Percentiles rank a stretch among this genome's conserved stretches.
Conservation (phyloP, 2,113 vertebrate species). For the Gila orcuttii region DNA sequence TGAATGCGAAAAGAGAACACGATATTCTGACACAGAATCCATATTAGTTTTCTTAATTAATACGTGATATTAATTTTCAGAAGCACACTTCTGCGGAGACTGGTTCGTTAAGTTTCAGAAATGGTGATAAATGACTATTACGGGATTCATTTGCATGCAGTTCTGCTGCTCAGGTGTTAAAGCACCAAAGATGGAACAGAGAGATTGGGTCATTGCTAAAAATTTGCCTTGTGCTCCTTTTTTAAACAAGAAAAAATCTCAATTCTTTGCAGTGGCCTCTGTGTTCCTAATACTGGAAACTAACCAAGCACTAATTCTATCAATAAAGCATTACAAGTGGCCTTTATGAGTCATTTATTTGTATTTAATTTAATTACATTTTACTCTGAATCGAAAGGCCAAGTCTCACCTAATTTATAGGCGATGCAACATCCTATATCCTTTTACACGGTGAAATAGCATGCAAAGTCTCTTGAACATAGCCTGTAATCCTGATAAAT, state of each 20-base stretch:
- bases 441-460: slow-evolving; percentile 39
- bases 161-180: slow-evolving; percentile 30
- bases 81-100: not conserved
- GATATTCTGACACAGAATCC: slow-evolving; percentile 6
- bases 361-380: slow-evolving; percentile 50
- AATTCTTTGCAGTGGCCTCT: not conserved
- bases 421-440: slow-evolving; percentile 42
- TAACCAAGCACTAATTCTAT: slow-evolving; percentile 20
- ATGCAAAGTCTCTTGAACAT: slow-evolving; percentile 30
- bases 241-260: not conserved
- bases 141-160: slow-evolving; percentile 10
- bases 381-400: slow-evolving; percentile 44
- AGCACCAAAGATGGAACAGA: not conserved
- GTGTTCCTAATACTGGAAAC: not conserved
- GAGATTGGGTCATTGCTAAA: not conserved
- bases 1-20: not conserved
- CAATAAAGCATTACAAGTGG: slow-evolving; percentile 39
- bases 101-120: slow-evolving; percentile 1
- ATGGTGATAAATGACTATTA: slow-evolving; percentile 38
- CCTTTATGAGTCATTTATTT: slow-evolving; percentile 42
- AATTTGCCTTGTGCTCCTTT: not conserved
- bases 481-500: slow-evolving; percentile 54
- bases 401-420: slow-evolving; percentile 41
- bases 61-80: slow-evolving; percentile 23
- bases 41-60: slow-evolving; percentile 28